These are phyloP conservation scores for Chaunax sp. DNA, from an alignment of 2,797 vertebrate species.

Conservation along the genomic window DNA sequence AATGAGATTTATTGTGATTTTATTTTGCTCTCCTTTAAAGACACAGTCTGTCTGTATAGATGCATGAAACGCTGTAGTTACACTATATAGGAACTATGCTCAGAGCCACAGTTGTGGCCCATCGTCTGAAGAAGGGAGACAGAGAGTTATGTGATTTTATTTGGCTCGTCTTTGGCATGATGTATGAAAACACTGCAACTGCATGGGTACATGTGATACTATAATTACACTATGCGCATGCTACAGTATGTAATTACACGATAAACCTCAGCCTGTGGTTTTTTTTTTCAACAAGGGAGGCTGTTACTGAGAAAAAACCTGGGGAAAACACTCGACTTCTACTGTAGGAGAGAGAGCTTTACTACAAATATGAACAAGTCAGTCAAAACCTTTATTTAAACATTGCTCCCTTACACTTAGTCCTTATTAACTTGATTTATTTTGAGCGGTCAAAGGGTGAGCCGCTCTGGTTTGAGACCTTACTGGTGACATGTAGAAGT, in stretches of 20 bases:
- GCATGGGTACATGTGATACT: conserved; percentile 51
- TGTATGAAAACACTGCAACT: conserved; percentile 50
- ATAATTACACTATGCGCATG: conserved; percentile 59
- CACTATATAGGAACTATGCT: conserved; percentile 35
- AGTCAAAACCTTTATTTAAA: background rate
- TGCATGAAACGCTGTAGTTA: background rate
- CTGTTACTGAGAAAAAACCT: conserved; percentile 26
- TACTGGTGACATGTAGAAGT: background rate
- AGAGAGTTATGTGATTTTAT: conserved; percentile 30
- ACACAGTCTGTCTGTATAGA: conserved; percentile 6
- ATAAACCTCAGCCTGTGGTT: conserved; percentile 47
- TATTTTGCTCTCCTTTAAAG: conserved; percentile 24
- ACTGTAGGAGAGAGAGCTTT: background rate
- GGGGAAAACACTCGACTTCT: background rate
- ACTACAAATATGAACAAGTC: background rate
- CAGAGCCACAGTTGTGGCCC: conserved; percentile 37
- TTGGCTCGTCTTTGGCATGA: conserved; percentile 32
- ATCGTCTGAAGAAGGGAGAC: background rate
- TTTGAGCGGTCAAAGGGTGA: background rate
- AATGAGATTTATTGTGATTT: conserved; percentile 23
- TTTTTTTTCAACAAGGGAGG: conserved; percentile 36
- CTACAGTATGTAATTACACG: conserved; percentile 53
- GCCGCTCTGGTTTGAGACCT: background rate
- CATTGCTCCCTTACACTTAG: conserved; percentile 6
- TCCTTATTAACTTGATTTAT: background rate